Evolutionary conservation across 2,888 invertebrate genomes (phyloP), one percentile per base, ranked within the genome.

Genomic region (Oxycera nigricornis): DNA sequence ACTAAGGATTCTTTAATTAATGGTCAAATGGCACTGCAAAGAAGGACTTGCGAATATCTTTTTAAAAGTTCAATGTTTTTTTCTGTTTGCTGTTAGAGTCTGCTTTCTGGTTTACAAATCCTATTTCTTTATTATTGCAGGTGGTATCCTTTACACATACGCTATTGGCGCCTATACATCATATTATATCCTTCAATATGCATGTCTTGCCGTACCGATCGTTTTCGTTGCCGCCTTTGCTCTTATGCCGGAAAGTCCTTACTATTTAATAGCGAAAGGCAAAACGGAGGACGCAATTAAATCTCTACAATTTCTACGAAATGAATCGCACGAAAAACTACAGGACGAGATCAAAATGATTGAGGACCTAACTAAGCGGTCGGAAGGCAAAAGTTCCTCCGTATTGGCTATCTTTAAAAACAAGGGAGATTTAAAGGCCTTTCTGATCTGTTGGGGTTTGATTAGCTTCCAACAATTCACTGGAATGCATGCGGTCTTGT

Each of bases 381-480:
- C 86, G 24, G 82, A 81, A 80, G 83, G 82, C 46, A 85, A 81
- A 62, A 85, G 86, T 76, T 86, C 84, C 52, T 82, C 82, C 61
- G 26, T 84, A 0, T 80, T 84, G 0, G 92, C 92, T 79, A 86
- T 93, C 0, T 87, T 85, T 81, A 90, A 87, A 79, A 90, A 90
- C 3, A 89, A 90, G 74, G 88, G 91, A 30, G 91, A 94, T 82
- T 90, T 91, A 77, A 92, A 91, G 81, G 94, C 94, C 0, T 88
- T 95, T 80, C 88, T 93, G 77, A 89, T 92, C 68, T 91, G 91
- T 0, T 90, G 90, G 78, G 90, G 90, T 3, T 87, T 96, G 75
- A 92, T 94, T 68, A 86, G 90, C 78, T 92, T 95, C 85, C 96
- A 96, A 82, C 96, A 96, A 84, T 87, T 94, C 77, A 90, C 91